Evolutionary conservation across 2,888 invertebrate genomes (phyloP).

Genomic region (Drosophila anceps): DNA sequence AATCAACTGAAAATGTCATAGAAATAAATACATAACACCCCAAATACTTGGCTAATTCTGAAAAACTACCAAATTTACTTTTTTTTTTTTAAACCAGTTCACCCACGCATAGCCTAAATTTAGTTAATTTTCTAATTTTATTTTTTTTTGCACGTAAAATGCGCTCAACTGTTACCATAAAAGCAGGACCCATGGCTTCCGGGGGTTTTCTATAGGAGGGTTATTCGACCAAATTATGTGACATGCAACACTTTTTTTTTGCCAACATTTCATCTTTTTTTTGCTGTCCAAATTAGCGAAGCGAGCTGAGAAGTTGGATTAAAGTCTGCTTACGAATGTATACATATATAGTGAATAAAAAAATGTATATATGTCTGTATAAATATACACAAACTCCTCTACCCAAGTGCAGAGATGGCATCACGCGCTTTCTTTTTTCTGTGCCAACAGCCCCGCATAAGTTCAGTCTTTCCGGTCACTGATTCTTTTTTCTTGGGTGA

Average conservation of each 20-base stretch:
- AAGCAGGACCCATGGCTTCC: constrained; percentile 16
- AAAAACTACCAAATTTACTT: background rate
- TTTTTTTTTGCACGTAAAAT: constrained; percentile 38
- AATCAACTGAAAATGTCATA: too few relatives aligned
- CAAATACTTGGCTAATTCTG: background rate
- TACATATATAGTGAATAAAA: background rate
- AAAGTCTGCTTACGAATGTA: constrained; percentile 2
- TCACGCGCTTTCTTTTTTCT: constrained; percentile 59
- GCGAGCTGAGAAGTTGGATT: constrained; percentile 22
- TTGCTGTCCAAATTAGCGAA: constrained; percentile 3
- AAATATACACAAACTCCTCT: background rate
- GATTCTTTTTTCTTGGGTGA: constrained; percentile 73
- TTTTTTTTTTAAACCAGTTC: background rate
- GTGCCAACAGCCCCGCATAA: constrained; percentile 29
- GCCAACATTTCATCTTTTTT: constrained; percentile 39
- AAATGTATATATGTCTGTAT: background rate
- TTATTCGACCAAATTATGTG: constrained; percentile 24
- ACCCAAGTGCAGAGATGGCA: constrained; percentile 2
- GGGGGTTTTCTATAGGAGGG: background rate
- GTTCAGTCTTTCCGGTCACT: constrained; percentile 66
- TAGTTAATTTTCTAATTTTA: background rate
- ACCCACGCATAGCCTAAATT: background rate
- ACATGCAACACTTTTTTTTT: constrained; percentile 42
- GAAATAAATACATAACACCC: too few relatives aligned
- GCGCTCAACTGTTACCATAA: constrained; percentile 54